Evolutionary conservation across 2,888 invertebrate species (phyloP), one percentile per base, ranked within the genome.

Genomic region (Agrenia bidenticulata): DNA sequence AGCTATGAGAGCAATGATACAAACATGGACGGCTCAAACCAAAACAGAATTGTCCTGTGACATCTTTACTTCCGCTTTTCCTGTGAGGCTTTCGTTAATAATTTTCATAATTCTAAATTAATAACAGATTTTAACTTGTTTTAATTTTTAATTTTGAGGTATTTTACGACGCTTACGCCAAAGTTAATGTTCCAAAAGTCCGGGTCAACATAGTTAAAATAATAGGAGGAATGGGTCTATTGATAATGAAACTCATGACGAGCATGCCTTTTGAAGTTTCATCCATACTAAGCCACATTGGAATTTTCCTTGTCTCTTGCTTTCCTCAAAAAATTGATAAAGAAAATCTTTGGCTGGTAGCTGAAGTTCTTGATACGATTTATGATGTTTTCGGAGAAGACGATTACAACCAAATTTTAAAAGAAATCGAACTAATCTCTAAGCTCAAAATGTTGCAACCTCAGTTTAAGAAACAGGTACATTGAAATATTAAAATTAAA

Each of bases 371-470:
- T 42, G 90, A 90, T 77, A 85, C 88, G 0, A 77, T 90, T 26
- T 88, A 90, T 80, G 90, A 90, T 78, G 84, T 90, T 73, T 90
- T 88, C 79, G 85, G 88, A 0, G 89, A 89, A 77, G 90, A 90
- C 77, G 87, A 88, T 77, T 86, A 88, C 63, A 87, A 89, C 78
- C 77, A 78, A 21, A 80, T 89, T 64, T 86, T 88, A 0, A 81
- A 81, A 66, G 86, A 87, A 77, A 82, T 89, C 17, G 83, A 84
- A 71, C 81, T 90, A 57, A 82, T 86, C 1, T 84, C 85, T n/a
- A 86, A 85, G 77, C 79, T 89, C 17, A 80, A 82, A 39, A 77
- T 80, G 15, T 75, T 89, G 24, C 81, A 84, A 37, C 87, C 88
- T 27, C 79, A 82, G 63, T 83, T 90, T 64, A 88, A 86, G 78